A percentile compares a stretch with the other conserved stretches of the same genome.
Conservation (phyloP, 2,888 invertebrate species). For the Auanema sp. region DNA sequence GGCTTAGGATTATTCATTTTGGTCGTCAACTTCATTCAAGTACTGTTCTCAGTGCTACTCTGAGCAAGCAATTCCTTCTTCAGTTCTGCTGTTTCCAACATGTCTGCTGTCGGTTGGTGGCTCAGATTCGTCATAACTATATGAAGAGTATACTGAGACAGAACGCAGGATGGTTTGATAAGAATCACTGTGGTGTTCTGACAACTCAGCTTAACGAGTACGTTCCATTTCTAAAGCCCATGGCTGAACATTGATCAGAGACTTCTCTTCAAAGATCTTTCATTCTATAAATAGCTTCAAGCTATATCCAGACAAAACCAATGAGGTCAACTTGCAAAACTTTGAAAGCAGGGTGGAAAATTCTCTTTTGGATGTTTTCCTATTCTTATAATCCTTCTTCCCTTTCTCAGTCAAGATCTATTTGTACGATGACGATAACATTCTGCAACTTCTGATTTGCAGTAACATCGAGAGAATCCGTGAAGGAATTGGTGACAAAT, state of each 20-base stretch:
- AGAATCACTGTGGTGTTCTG: conserved; percentile 46
- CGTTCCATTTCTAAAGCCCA: neutral
- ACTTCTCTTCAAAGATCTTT: neutral
- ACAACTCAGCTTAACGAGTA: conserved; percentile 49
- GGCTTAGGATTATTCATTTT: conserved; percentile 27
- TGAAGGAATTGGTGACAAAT: conserved; percentile 55
- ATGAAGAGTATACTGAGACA: conserved; percentile 44
- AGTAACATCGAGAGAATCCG: conserved; percentile 43
- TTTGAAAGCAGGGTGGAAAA: no score
- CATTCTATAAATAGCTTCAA: neutral
- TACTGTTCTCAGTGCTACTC: conserved; percentile 1
- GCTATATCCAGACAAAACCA: neutral
- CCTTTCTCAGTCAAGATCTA: no score
- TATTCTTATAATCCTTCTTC: no score
- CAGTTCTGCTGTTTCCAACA: conserved; percentile 51
- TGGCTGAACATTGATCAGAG: neutral
- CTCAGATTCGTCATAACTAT: conserved; percentile 37
- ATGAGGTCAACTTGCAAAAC: neutral
- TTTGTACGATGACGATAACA: neutral
- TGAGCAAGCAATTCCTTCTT: conserved; percentile 4
- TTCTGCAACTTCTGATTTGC: conserved; percentile 5
- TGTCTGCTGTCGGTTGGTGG: conserved; percentile 39
- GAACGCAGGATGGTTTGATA: conserved; percentile 53
- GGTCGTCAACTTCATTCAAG: conserved; percentile 35
- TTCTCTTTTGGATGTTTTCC: no score